phyloP scores from a whole-genome alignment of 2,888 invertebrate genomes.

The Lacanobia oleracea region DNA sequence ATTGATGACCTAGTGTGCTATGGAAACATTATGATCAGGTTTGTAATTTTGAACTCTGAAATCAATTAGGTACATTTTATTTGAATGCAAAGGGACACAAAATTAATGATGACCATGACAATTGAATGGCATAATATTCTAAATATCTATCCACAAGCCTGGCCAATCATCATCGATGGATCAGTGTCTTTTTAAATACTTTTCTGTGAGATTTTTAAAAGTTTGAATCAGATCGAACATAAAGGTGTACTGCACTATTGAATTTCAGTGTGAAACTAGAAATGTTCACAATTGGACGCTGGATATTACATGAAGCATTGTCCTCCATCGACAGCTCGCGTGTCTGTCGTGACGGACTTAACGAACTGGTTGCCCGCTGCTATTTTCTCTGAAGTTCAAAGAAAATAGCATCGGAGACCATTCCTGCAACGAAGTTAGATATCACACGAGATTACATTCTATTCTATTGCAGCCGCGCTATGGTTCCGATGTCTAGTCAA shows the following conservation, averaged over 20 bases:
- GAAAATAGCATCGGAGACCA: background rate
- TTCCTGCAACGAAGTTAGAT: slow-evolving; percentile 28
- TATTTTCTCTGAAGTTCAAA: slow-evolving; percentile 38
- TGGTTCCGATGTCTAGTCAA: background rate
- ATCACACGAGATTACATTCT: slow-evolving; percentile 42
- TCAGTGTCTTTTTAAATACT: too few species aligned
- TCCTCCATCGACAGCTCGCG: slow-evolving; percentile 25
- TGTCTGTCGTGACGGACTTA: slow-evolving; percentile 37
- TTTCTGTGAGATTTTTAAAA: background rate
- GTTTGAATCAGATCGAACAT: background rate
- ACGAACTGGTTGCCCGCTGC: slow-evolving; percentile 38
- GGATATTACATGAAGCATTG: slow-evolving; percentile 21
- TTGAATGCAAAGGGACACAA: too few species aligned
- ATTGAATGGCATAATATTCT: too few species aligned
- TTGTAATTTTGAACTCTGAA: too few species aligned
- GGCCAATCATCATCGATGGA: too few species aligned
- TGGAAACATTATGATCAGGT: too few species aligned
- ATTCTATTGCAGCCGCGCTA: slow-evolving; percentile 20
- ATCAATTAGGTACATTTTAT: too few species aligned
- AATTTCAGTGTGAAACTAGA: slow-evolving; percentile 15
- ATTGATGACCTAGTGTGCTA: too few species aligned
- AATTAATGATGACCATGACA: too few species aligned
- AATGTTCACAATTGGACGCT: slow-evolving; percentile 9
- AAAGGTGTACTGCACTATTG: background rate
- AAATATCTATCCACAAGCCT: too few species aligned